Conservation (phyloP, 2,797 vertebrate species). For the Malacoraja senta region DNA sequence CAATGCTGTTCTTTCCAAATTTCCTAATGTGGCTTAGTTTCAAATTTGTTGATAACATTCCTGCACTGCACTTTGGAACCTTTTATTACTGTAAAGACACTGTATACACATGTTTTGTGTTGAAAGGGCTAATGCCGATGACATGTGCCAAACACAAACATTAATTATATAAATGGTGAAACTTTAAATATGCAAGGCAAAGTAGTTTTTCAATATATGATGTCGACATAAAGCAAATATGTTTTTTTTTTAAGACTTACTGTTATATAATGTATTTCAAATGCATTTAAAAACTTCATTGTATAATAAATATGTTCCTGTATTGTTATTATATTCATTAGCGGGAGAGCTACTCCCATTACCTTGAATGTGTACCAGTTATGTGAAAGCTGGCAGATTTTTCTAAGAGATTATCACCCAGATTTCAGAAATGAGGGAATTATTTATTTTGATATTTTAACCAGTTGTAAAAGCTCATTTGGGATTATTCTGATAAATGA, state of each 20-base stretch:
- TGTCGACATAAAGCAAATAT: conserved; percentile 33
- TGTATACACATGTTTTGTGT: no score
- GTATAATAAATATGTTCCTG: conserved; percentile 15
- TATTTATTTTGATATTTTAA: conserved; percentile 25
- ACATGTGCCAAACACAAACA: neutral
- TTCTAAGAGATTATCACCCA: neutral
- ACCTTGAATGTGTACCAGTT: conserved; percentile 16
- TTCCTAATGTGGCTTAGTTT: no score
- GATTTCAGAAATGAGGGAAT: conserved; percentile 9
- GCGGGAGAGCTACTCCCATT: neutral
- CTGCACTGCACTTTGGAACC: no score
- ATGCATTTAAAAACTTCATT: conserved; percentile 4
- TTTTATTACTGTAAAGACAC: no score
- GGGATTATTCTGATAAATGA: neutral
- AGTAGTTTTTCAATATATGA: neutral
- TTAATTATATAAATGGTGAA: neutral
- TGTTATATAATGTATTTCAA: neutral
- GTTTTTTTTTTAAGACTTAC: conserved; percentile 19
- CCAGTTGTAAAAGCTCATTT: neutral
- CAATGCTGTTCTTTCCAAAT: no score
- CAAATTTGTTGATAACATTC: no score
- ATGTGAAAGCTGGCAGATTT: neutral
- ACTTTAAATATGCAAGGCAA: neutral
- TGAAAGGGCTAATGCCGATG: neutral
- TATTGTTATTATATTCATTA: conserved; percentile 7